Evolutionary conservation across 2,113 vertebrate species (phyloP).

Genomic region (Microtus montanus): DNA sequence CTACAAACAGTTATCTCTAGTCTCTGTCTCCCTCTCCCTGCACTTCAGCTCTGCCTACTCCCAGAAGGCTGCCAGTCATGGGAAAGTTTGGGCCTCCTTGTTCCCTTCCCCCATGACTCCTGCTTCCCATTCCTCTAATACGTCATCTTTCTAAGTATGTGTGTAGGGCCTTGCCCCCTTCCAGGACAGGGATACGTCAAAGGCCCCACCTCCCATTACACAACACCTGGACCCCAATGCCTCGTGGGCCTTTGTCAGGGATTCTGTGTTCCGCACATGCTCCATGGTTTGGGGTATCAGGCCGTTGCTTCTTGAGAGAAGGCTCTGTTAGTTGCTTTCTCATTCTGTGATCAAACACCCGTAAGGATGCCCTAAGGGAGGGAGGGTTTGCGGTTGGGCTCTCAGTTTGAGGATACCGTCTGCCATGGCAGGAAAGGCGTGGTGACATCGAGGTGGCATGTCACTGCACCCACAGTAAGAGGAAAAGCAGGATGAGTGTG

Average conservation of each 20-base stretch:
- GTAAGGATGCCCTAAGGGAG: neutral
- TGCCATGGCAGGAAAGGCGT: neutral
- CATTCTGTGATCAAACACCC: neutral
- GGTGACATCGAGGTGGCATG: neutral
- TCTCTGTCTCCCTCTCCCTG: neutral
- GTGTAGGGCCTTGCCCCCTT: neutral
- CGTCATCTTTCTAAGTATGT: neutral
- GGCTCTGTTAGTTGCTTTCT: neutral
- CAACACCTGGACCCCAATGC: neutral
- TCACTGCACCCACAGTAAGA: neutral
- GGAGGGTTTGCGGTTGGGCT: neutral
- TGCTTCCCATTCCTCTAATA: neutral
- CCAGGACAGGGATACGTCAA: accelerated
- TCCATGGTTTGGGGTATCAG: neutral
- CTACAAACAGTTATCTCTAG: neutral
- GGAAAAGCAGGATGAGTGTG: neutral
- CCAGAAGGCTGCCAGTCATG: neutral
- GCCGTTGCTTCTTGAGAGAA: neutral
- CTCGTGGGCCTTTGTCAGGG: constrained; percentile 2
- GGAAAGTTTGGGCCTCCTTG: constrained; percentile 33
- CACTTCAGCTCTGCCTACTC: neutral
- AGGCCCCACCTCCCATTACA: neutral
- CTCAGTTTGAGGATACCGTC: neutral
- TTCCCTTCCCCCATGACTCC: constrained; percentile 40
- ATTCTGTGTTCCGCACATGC: neutral